These are phyloP conservation scores for Riparia riparia DNA, from an alignment of 2,113 vertebrate species.

Conservation along the genomic window DNA sequence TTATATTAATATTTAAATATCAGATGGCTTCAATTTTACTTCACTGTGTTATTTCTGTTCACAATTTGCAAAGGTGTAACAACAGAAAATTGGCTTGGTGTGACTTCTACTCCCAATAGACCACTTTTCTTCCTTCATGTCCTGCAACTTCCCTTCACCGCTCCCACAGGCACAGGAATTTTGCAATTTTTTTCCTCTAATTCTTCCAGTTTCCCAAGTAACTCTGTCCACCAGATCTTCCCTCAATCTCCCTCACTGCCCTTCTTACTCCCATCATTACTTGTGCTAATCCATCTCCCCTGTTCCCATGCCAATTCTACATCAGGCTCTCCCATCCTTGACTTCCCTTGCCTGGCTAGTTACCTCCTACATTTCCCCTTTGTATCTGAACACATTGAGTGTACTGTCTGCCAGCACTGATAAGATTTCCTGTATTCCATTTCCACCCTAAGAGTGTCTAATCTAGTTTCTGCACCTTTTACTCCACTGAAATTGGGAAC, in stretches of 20 bases:
- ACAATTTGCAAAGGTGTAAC: neutral
- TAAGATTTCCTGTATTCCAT: constrained; percentile 40
- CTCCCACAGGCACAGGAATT: neutral
- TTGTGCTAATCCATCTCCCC: neutral
- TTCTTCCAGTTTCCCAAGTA: neutral
- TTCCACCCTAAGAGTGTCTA: constrained; percentile 4
- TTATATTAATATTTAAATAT: neutral
- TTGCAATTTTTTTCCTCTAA: neutral
- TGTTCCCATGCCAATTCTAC: neutral
- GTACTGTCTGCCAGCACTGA: constrained; percentile 12
- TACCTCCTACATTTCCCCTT: constrained; percentile 22
- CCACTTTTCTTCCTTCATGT: neutral
- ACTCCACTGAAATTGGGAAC: neutral
- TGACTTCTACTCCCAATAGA: neutral
- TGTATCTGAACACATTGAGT: neutral
- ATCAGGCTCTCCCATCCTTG: neutral
- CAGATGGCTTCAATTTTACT: neutral
- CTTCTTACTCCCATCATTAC: neutral
- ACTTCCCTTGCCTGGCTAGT: neutral
- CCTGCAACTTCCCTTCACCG: neutral
- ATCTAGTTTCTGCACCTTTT: constrained; percentile 58
- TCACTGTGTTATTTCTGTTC: neutral
- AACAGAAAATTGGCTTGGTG: neutral
- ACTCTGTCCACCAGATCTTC: neutral
- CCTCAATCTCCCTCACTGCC: neutral